These are phyloP conservation scores for Brachyrhaphis roseni DNA, from an alignment of 2,797 vertebrate species.

Conservation along the genomic window DNA sequence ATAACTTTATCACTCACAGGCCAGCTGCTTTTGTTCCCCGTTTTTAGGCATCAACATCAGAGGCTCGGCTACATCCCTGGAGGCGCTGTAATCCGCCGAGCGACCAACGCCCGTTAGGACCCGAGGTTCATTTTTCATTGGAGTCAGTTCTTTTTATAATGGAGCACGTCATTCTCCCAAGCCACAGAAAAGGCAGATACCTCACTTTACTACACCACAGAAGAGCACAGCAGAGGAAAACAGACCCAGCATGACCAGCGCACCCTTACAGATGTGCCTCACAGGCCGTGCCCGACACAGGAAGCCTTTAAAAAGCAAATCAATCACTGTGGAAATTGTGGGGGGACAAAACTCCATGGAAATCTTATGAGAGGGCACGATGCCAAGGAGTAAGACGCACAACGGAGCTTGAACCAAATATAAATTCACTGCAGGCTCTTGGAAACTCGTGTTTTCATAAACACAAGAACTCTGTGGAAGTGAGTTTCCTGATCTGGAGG, in stretches of 20 bases:
- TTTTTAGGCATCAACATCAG: conserved; percentile 55
- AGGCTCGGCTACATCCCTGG: conserved; percentile 48
- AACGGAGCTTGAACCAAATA: conserved; percentile 65
- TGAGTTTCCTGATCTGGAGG: conserved; percentile 58
- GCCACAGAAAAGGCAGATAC: conserved; percentile 80
- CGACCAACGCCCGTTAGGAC: conserved; percentile 51
- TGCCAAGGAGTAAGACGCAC: conserved; percentile 67
- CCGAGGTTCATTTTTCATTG: conserved; percentile 67
- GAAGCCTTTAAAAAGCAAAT: conserved; percentile 78
- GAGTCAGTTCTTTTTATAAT: conserved; percentile 80
- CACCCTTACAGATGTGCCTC: conserved; percentile 72
- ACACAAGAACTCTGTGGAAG: conserved; percentile 66
- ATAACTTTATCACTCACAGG: conserved; percentile 56
- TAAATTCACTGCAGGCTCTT: conserved; percentile 73
- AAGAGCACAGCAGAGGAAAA: conserved; percentile 71
- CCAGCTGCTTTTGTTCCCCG: conserved; percentile 49
- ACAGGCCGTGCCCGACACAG: conserved; percentile 68
- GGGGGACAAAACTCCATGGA: conserved; percentile 66
- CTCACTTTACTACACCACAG: conserved; percentile 79
- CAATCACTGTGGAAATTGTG: conserved; percentile 78
- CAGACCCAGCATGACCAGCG: conserved; percentile 58
- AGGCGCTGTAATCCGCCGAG: conserved; percentile 64
- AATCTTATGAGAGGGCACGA: conserved; percentile 70
- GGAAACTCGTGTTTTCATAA: conserved; percentile 77
- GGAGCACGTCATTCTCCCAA: conserved; percentile 74